Evolutionary conservation across 2,888 invertebrate species (phyloP).

Genomic region (Isoperla grammatica): DNA sequence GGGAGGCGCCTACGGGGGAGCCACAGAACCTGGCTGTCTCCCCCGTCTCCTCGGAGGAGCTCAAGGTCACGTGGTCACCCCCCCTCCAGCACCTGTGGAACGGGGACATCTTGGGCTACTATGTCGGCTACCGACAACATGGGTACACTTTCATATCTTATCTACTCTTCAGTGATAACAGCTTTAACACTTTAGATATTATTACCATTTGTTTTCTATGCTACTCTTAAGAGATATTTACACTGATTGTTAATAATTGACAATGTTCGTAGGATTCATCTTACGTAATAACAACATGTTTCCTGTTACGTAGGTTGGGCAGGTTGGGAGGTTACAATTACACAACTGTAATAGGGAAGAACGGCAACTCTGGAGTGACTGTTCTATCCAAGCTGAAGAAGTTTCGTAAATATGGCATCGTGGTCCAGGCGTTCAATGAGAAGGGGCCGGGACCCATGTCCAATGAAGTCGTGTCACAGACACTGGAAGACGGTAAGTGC

Average conservation of each 20-base stretch:
- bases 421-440: slow-evolving; percentile 49
- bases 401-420: slow-evolving; percentile 49
- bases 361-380: slow-evolving; percentile 31
- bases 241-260: too few relatives aligned
- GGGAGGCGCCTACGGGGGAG: slow-evolving; percentile 44
- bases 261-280: too few relatives aligned
- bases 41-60: slow-evolving; percentile 37
- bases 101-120: slow-evolving; percentile 38
- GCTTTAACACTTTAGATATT: too few relatives aligned
- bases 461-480: slow-evolving; percentile 48
- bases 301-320: slow-evolving; percentile 16
- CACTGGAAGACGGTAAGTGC: slow-evolving; percentile 48
- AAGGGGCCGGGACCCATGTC: slow-evolving; percentile 49
- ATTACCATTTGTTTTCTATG: too few relatives aligned
- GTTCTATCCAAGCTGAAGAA: slow-evolving; percentile 45
- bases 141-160: too few relatives aligned
- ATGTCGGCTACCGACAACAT: slow-evolving; percentile 35
- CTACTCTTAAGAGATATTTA: too few relatives aligned
- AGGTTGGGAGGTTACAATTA: slow-evolving; percentile 31
- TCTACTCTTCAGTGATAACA: too few relatives aligned
- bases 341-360: slow-evolving; percentile 29
- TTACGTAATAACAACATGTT: too few relatives aligned
- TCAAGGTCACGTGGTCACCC: slow-evolving; percentile 37
- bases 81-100: slow-evolving; percentile 37
- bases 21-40: slow-evolving; percentile 38